phyloP scores from a whole-genome alignment of 2,797 vertebrate genomes.

The Dermochelys coriacea region DNA sequence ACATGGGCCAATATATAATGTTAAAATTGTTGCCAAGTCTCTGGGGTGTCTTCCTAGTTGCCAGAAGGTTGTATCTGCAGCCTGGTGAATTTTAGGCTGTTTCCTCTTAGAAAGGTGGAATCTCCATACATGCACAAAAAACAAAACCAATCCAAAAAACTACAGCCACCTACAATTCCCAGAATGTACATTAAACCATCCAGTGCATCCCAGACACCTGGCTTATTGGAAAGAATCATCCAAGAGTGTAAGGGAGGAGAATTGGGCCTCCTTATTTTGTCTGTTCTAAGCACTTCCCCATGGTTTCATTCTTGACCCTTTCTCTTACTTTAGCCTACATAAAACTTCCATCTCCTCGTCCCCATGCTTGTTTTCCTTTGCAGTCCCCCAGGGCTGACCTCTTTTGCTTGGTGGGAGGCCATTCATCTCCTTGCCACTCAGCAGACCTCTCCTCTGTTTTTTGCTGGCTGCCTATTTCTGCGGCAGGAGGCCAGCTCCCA shows the following conservation, averaged over 20 bases:
- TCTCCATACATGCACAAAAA: background rate
- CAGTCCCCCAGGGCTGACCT: background rate
- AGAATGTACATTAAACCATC: background rate
- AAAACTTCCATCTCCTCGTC: background rate
- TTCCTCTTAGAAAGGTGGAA: background rate
- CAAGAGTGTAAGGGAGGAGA: background rate
- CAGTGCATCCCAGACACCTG: background rate
- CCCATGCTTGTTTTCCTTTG: background rate
- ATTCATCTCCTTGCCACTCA: background rate
- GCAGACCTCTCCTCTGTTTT: background rate
- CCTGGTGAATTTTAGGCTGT: background rate
- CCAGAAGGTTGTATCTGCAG: background rate
- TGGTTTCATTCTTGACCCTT: background rate
- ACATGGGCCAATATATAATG: background rate
- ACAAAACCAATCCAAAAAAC: background rate
- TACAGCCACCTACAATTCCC: background rate
- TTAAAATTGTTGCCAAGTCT: background rate
- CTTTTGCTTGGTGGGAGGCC: accelerated
- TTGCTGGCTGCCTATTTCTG: background rate
- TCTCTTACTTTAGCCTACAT: background rate
- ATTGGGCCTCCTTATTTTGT: background rate
- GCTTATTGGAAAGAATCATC: background rate
- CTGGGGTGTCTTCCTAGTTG: background rate
- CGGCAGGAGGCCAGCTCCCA: background rate
- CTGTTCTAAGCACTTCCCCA: background rate